Base-by-base conservation (phyloP, 2,888 invertebrate species). In the Elgonia sp. region DNA sequence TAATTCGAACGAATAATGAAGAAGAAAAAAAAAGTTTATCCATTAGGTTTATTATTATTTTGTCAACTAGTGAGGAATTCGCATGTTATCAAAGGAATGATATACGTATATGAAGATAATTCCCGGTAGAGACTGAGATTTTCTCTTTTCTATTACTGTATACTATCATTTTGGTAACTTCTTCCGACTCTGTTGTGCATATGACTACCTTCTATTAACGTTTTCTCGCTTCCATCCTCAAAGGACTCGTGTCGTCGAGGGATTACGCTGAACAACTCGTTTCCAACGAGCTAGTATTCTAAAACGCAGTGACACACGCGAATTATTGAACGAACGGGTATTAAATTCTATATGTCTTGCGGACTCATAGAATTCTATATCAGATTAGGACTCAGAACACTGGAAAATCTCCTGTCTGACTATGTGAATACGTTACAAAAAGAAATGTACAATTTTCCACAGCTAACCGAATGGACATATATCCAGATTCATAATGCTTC, bases 291-390 rank as follows among this genome's bases (percentile, higher is more conserved):
- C 92, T 93, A 92, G 91, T 93, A 93, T 93, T 92, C 92, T 91
- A 91, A 89, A 91, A 91, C 91, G 90, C 90, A 88, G 89, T 90
- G 86, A 89, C 91, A 89, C 88, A 92, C 89, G 91, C 91, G 90
- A 90, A 89, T 92, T 92, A 92, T 93, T 92, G 91, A 92, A 93
- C 87, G 92, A 91, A 91, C 92, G 92, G 87, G 92, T 93, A 93
- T 92, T 92, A 93, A 93, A 92, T 92, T 92, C 91, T 88, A 86
- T 82, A 86, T 90, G 89, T 84, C 82, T 89, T 79, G 87, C 81
- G 72, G 77, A 81, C 73, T 87, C 82, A 87, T 87, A 85, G 88
- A 88, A 89, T 89, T 89, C 87, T 87, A 87, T 89, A 89, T 89
- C 89, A 89, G 89, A 89, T 89, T 89, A 87, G 86, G 86, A 89